These are phyloP conservation scores for Pachyrhynchus sulphureomaculatus DNA, from an alignment of 1,140 invertebrate species.

Conservation along the genomic window DNA sequence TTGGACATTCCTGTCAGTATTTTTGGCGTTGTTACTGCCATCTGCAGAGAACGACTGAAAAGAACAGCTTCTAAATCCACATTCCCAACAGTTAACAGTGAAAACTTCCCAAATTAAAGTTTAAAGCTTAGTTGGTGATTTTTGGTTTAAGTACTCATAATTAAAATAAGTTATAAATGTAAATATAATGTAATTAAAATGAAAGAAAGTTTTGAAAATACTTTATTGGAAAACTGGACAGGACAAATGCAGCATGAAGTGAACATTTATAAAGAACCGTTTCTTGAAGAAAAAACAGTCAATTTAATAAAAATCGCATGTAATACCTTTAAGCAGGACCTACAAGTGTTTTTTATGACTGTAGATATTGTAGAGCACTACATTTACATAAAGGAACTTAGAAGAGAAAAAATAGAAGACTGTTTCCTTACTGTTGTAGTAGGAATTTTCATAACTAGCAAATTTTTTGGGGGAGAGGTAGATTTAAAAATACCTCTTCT, in stretches of 20 bases:
- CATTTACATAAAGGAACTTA: conserved; percentile 30
- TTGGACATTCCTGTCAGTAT: no score
- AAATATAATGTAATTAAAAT: no score
- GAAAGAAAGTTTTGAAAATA: conserved; percentile 28
- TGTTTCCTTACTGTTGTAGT: conserved; percentile 27
- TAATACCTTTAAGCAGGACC: conserved; percentile 39
- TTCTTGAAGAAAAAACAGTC: conserved; percentile 30
- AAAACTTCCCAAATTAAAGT: no score
- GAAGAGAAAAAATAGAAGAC: conserved; percentile 33
- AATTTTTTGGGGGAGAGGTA: conserved; percentile 36
- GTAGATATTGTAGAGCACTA: conserved; percentile 40
- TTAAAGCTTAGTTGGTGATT: no score
- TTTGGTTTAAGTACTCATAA: no score
- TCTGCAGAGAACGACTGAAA: no score
- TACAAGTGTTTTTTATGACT: conserved; percentile 40
- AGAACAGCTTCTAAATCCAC: no score
- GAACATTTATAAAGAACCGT: conserved; percentile 35
- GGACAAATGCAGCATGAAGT: conserved; percentile 24
- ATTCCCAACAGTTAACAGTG: no score
- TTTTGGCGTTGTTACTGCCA: no score
- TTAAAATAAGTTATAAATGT: no score
- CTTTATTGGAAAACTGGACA: conserved; percentile 36
- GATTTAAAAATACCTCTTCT: conserved; percentile 35
- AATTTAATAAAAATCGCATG: conserved; percentile 40
- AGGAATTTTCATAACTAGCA: conserved; percentile 39